Evolutionary conservation across 2,888 invertebrate genomes (phyloP), one percentile per base, ranked within the genome.

Genomic region (Neria commutata): DNA sequence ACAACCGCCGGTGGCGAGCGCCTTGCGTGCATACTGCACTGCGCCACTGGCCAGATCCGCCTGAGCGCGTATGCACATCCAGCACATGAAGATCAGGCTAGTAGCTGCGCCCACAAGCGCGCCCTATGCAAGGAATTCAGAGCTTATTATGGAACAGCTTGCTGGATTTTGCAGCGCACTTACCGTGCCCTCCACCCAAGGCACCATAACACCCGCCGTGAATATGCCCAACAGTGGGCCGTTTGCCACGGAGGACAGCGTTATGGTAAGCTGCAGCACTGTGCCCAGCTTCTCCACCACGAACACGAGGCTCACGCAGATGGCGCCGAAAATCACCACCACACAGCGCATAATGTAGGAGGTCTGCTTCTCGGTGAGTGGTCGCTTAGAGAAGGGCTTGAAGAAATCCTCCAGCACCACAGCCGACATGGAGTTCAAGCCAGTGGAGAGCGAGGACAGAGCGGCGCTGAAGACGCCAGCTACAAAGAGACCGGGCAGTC

Each of bases 401-500:
- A 89, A 84, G 60, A 91, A 87, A 71, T 91, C 91, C 75, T 91
- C 89, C 16, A 91, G 76, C 2, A 90, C 85, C 0, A 91, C 89
- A 0, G 91, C 91, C 1, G 91, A 87, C 82, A 91, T 86, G 1
- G 91, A 89, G 73, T 92, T 92, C 26, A 91, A 79, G 0, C 91
- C 91, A 0, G 91, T 91, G 4, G 91, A 91, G 19, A 92, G 83
- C 1, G 91, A 91, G 73, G 91, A 95, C 23, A 95, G 84, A 16
- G 95, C 92, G 14, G 94, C 95, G 81, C 94, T 94, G 72, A 95
- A 95, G 1, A 95, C 90, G 24, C 94, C 94, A 42, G 95, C 93
- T 0, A 95, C 91, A 76, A 95, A 95, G 21, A 95, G 82, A 3
- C 95, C 95, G 0, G 94, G 90, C 66, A 96, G 81, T 2, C 95